A percentile compares a stretch with the other conserved stretches of the same genome.
Conservation (phyloP, 2,113 vertebrate genomes). For the Bothrops jararaca region DNA sequence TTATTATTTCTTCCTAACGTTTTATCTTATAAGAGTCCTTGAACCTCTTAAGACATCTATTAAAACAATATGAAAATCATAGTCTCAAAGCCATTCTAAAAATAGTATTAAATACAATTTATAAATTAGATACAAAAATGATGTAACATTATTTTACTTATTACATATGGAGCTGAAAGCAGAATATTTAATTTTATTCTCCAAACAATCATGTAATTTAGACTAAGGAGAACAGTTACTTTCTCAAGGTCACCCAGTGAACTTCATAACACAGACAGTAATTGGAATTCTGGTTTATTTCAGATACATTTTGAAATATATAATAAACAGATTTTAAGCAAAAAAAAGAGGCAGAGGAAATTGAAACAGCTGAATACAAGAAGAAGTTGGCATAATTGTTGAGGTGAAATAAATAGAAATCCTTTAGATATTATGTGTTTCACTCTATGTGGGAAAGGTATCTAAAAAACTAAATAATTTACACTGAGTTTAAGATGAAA, state of each 20-base stretch:
- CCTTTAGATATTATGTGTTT: background rate
- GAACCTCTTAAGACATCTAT: background rate
- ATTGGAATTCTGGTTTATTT: background rate
- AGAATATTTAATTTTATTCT: background rate
- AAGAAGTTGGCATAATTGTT: background rate
- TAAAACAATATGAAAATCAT: background rate
- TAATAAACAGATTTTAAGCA: background rate
- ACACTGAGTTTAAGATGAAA: background rate
- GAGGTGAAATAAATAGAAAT: background rate
- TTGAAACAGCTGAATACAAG: background rate
- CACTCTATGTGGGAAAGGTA: background rate
- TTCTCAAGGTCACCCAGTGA: background rate
- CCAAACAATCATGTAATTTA: background rate
- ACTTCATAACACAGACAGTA: background rate
- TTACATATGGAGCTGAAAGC: background rate
- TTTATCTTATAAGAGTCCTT: background rate
- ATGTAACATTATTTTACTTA: background rate
- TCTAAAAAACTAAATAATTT: background rate
- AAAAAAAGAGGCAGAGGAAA: background rate
- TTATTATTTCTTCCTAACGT: background rate
- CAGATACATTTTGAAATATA: background rate
- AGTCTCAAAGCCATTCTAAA: background rate
- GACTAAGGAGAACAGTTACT: background rate
- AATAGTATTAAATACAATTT: background rate
- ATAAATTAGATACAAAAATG: background rate